Percentiles rank a stretch among this genome's conserved stretches.
Evolutionary conservation across 1,140 invertebrate species (phyloP).

Genomic region (Zaprionus davidi): DNA sequence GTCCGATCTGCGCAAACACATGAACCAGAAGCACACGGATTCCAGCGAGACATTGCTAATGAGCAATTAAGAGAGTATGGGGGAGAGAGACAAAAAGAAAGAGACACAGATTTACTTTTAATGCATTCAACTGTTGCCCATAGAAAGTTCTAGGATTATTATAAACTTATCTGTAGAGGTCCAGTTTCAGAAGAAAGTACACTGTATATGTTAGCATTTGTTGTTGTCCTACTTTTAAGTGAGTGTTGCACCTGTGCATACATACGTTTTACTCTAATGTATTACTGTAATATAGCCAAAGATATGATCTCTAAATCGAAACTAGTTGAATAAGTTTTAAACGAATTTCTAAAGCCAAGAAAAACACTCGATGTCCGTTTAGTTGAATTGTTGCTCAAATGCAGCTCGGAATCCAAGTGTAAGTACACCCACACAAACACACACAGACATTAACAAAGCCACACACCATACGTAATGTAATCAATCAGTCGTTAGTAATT

Average conservation of each 20-base stretch:
- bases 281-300: conserved; percentile 71
- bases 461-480: conserved; percentile 18
- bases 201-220: conserved; percentile 47
- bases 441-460: not conserved
- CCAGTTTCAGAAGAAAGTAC: conserved; percentile 3
- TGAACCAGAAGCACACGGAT: conserved; percentile 78
- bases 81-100: not conserved
- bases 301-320: conserved; percentile 63
- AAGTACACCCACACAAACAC: conserved; percentile 13
- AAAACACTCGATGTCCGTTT: conserved; percentile 6
- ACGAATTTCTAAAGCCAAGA: conserved; percentile 44
- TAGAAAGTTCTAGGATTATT: not conserved
- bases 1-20: conserved; percentile 81
- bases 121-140: conserved; percentile 2
- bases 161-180: not conserved
- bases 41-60: conserved; percentile 49
- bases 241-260: conserved; percentile 26
- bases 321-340: conserved; percentile 41
- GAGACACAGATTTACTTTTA: conserved; percentile 4
- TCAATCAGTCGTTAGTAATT: conserved; percentile 27
- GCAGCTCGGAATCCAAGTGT: conserved; percentile 14
- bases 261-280: conserved; percentile 9
- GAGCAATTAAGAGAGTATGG: conserved; percentile 14
- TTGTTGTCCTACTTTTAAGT: conserved; percentile 65
- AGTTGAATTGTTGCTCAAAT: conserved; percentile 41